Conservation (phyloP, 2,113 vertebrate species). For the Cyanoliseus patagonus region DNA sequence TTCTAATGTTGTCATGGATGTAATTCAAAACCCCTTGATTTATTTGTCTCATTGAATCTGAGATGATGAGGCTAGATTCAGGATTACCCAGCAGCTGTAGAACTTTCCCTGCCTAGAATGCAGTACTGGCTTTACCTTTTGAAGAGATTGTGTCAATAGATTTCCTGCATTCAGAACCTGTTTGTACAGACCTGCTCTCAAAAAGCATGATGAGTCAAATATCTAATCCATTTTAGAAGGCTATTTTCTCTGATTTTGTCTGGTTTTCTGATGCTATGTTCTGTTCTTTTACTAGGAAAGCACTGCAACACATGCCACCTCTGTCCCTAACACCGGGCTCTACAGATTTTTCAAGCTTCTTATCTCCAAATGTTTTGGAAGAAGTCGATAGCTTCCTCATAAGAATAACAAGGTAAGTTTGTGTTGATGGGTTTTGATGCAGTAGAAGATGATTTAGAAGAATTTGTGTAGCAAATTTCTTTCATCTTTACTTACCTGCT, state of each 20-base stretch:
- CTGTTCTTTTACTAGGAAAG: slow-evolving; percentile 80
- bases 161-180: not conserved
- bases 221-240: not conserved
- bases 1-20: not conserved
- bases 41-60: not conserved
- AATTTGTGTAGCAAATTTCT: not conserved
- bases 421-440: not conserved
- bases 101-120: not conserved
- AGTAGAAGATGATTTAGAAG: slow-evolving; percentile 27
- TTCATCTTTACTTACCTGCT: not conserved
- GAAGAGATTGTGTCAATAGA: not conserved
- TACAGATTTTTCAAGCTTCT: slow-evolving; percentile 91
- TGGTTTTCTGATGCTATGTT: not conserved
- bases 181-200: not conserved
- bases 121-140: not conserved
- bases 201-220: not conserved
- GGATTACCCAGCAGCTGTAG: not conserved
- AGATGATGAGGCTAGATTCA: not conserved
- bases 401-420: slow-evolving; percentile 86
- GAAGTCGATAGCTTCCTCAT: slow-evolving; percentile 97
- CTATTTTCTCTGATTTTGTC: not conserved
- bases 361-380: slow-evolving; percentile 92
- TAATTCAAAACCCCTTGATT: not conserved
- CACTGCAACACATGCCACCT: slow-evolving; percentile 94
- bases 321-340: slow-evolving; percentile 89